Evolutionary conservation across 2,797 vertebrate genomes (phyloP).

Genomic region (Manis crassicaudata): DNA sequence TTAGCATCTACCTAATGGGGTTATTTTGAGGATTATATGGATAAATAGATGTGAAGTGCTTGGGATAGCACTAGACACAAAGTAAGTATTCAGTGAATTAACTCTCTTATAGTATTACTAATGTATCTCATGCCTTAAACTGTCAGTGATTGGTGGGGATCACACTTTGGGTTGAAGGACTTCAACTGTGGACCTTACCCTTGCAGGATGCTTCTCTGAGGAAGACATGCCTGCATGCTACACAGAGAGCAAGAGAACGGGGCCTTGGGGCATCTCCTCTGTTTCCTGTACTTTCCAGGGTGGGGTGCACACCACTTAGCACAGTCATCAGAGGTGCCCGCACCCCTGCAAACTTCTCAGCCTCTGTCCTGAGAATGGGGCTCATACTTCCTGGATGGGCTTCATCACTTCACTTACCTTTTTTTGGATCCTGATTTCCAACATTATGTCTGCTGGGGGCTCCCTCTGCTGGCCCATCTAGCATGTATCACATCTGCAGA

Average conservation of each 20-base stretch:
- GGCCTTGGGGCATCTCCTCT: background rate
- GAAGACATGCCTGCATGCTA: background rate
- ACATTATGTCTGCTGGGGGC: background rate
- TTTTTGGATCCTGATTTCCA: background rate
- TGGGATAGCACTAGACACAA: background rate
- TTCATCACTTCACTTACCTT: background rate
- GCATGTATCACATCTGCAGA: background rate
- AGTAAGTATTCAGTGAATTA: background rate
- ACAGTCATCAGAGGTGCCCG: background rate
- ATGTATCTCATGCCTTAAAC: background rate
- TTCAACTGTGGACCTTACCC: background rate
- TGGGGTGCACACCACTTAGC: rapidly evolving
- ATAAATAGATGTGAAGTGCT: background rate
- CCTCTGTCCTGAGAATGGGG: background rate
- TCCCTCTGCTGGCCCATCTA: conserved; percentile 66
- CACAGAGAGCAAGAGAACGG: background rate
- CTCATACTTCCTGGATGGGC: background rate
- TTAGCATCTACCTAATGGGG: background rate
- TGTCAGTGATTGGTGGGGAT: background rate
- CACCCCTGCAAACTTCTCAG: background rate
- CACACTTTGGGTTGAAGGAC: background rate
- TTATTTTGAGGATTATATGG: conserved; percentile 32
- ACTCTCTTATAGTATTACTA: background rate
- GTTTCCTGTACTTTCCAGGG: background rate
- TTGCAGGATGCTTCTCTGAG: background rate